Evolutionary conservation across 2,113 vertebrate genomes (phyloP).

Genomic region (Calonectris borealis): DNA sequence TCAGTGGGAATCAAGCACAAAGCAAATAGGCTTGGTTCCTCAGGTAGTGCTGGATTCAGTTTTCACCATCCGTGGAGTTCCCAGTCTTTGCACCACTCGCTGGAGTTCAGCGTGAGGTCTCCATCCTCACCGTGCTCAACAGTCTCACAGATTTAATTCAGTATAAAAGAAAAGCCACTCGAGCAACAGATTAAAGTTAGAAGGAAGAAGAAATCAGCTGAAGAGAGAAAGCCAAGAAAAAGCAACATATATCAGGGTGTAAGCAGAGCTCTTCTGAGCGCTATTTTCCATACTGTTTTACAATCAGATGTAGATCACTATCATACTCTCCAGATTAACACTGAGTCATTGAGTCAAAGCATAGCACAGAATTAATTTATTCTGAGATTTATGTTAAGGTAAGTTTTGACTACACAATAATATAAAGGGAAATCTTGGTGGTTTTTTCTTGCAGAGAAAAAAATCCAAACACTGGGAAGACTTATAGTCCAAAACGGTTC

Average conservation of each 20-base stretch:
- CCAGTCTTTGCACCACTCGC: neutral
- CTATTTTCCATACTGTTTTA: neutral
- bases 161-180: neutral
- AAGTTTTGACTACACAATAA: neutral
- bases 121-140: neutral
- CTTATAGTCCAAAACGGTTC: neutral
- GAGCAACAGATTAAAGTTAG: neutral
- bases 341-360: neutral
- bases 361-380: neutral
- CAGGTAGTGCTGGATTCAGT: neutral
- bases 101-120: neutral
- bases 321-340: neutral
- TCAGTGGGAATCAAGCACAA: slow-evolving; percentile 4
- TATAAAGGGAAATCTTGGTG: neutral
- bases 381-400: neutral
- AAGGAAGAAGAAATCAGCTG: neutral
- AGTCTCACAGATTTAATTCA: neutral
- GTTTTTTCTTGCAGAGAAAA: neutral
- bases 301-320: neutral
- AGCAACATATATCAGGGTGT: neutral
- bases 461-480: neutral
- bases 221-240: neutral
- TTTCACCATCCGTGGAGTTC: neutral
- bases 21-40: neutral
- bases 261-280: neutral